phyloP scores from a whole-genome alignment of 1,140 invertebrate genomes.

The Centruroides vittatus region DNA sequence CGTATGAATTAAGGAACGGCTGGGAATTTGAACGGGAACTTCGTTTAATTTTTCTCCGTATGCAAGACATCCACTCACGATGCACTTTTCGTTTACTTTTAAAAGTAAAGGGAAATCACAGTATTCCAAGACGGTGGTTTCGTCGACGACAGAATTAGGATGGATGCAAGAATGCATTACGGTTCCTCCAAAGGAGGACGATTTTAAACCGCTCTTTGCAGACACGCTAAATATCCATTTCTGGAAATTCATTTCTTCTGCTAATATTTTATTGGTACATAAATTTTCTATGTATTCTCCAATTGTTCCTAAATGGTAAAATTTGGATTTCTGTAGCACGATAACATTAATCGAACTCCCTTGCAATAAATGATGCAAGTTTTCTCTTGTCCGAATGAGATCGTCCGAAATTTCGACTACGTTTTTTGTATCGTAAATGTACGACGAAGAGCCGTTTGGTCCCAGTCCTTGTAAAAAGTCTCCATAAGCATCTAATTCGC shows the following conservation, averaged over 20 bases:
- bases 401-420: constrained; percentile 20
- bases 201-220: not conserved
- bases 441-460: constrained; percentile 21
- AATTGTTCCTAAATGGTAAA: constrained; percentile 36
- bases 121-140: constrained; percentile 28
- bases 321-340: constrained; percentile 30
- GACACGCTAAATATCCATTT: not conserved
- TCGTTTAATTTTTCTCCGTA: not conserved
- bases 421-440: constrained; percentile 24
- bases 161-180: constrained; percentile 11
- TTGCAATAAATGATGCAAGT: constrained; percentile 25
- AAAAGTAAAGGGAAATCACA: constrained; percentile 27
- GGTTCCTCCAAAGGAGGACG: constrained; percentile 3
- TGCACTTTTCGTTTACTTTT: constrained; percentile 23
- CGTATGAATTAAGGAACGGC: constrained; percentile 29
- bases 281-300: constrained; percentile 31
- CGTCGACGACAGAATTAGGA: not conserved
- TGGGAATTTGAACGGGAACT: constrained; percentile 22
- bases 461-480: constrained; percentile 36
- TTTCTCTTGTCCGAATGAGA: constrained; percentile 16
- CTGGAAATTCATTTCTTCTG: constrained; percentile 21
- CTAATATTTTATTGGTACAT: constrained; percentile 23
- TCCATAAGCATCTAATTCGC: constrained; percentile 37
- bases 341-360: constrained; percentile 25
- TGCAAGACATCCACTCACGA: constrained; percentile 25